Percentiles rank a stretch among this genome's conserved stretches.
Conservation (phyloP, 2,888 invertebrate species). For the Lepeophtheirus nordmannii region DNA sequence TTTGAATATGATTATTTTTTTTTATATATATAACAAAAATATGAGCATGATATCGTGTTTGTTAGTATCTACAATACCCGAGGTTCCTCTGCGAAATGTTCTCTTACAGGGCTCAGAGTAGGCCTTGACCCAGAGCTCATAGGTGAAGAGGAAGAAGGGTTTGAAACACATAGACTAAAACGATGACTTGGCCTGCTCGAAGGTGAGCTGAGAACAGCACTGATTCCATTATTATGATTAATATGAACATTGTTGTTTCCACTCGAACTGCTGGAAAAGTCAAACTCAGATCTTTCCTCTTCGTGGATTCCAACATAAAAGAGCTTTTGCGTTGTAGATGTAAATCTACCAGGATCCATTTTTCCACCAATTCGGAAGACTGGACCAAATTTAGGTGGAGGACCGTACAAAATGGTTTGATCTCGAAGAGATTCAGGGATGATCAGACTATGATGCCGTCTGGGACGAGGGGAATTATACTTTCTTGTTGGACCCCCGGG, state of each 20-base stretch:
- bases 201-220: neutral
- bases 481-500: neutral
- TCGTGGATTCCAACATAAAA: neutral
- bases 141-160: too few relatives aligned
- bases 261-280: slow-evolving; percentile 3
- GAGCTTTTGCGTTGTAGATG: neutral
- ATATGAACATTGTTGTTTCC: slow-evolving; percentile 13
- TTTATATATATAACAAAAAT: too few relatives aligned
- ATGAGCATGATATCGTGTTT: too few relatives aligned
- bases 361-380: slow-evolving; percentile 11
- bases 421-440: neutral
- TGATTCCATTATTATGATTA: too few relatives aligned
- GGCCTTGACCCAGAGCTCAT: neutral
- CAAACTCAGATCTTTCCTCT: slow-evolving; percentile 15
- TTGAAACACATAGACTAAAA: slow-evolving; percentile 1
- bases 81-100: slow-evolving; percentile 9
- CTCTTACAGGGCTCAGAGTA: slow-evolving; percentile 14
- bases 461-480: neutral
- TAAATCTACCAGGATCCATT: slow-evolving; percentile 13
- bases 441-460: neutral
- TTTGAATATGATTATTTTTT: too few relatives aligned
- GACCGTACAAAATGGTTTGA: neutral
- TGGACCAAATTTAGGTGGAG: neutral
- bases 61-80: neutral
- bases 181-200: slow-evolving; percentile 19